These are phyloP conservation scores for Pristionchus fissidentatus DNA, from an alignment of 2,888 invertebrate genomes.

Conservation along the genomic window DNA sequence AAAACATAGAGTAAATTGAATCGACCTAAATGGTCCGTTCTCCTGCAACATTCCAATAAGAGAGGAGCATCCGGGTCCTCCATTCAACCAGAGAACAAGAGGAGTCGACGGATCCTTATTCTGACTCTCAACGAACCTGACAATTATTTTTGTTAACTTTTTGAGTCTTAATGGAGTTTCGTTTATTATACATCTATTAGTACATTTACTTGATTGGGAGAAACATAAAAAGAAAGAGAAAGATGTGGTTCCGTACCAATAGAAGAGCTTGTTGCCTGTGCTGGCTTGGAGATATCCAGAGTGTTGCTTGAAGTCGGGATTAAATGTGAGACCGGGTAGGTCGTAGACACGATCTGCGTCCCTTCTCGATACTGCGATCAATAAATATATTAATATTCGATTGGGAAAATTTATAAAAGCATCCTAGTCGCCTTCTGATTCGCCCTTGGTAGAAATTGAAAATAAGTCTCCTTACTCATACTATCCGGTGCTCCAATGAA, in stretches of 20 bases:
- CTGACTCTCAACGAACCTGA: conserved; percentile 32
- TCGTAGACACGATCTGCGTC: conserved; percentile 63
- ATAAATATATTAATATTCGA: neutral
- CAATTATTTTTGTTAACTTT: too few species aligned
- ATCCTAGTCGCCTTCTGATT: too few species aligned
- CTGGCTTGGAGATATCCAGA: conserved; percentile 74
- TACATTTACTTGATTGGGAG: neutral
- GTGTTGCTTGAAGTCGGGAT: conserved; percentile 76
- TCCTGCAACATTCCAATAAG: conserved; percentile 61
- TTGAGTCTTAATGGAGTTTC: too few species aligned
- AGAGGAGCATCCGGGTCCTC: conserved; percentile 67
- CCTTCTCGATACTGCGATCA: conserved; percentile 48
- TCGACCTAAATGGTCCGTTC: conserved; percentile 75
- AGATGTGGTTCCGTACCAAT: conserved; percentile 77
- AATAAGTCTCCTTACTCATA: conserved; percentile 16
- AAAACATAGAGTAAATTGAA: too few species aligned
- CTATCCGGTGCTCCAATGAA: conserved; percentile 46
- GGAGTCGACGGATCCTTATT: conserved; percentile 53
- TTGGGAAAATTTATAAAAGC: too few species aligned
- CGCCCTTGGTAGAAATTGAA: too few species aligned
- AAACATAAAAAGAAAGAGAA: too few species aligned
- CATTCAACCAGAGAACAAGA: conserved; percentile 72
- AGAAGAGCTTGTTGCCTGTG: conserved; percentile 76
- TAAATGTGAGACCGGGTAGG: conserved; percentile 69
- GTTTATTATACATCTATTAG: too few species aligned